Percentiles rank a stretch among this genome's conserved stretches.
These are phyloP conservation scores for Epizoanthus fatuus DNA, from an alignment of 92 coral and sea anemone species.

Conservation along the genomic window DNA sequence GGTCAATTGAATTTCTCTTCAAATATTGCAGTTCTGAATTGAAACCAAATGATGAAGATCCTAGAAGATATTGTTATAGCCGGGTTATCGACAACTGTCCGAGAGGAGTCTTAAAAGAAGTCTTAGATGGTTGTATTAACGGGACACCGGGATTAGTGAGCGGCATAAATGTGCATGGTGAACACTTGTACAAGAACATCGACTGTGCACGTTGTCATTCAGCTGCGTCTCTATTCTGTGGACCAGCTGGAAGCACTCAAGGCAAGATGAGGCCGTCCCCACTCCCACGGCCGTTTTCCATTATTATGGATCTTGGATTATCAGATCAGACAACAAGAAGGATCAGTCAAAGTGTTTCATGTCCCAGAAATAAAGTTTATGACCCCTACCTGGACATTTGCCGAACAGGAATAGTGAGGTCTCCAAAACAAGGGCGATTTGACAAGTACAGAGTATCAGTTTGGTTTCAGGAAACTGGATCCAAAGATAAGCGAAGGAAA, in stretches of 20 bases:
- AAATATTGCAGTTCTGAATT: background rate
- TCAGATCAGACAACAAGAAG: background rate
- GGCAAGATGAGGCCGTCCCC: too few species aligned
- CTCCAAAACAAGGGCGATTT: background rate
- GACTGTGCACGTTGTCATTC: too few species aligned
- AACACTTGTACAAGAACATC: too few species aligned
- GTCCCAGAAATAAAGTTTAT: background rate
- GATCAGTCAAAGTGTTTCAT: background rate
- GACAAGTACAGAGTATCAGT: background rate
- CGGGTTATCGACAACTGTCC: background rate
- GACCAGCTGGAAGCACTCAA: too few species aligned
- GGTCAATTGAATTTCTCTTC: background rate
- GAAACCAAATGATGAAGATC: background rate
- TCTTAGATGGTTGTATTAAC: too few species aligned
- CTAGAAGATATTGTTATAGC: background rate
- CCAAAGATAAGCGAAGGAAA: too few species aligned
- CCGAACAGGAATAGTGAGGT: background rate
- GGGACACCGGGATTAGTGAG: too few species aligned
- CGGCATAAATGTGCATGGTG: too few species aligned
- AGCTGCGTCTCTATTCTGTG: too few species aligned
- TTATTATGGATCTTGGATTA: slow-evolving; percentile 12
- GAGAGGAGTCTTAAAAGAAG: background rate
- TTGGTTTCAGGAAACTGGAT: background rate
- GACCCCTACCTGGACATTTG: slow-evolving; percentile 11
- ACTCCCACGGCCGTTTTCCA: slow-evolving; percentile 1